Percentiles rank a stretch among this genome's conserved stretches.
Evolutionary conservation across 2,888 invertebrate species (phyloP).

Genomic region (Nomada ferruginata): DNA sequence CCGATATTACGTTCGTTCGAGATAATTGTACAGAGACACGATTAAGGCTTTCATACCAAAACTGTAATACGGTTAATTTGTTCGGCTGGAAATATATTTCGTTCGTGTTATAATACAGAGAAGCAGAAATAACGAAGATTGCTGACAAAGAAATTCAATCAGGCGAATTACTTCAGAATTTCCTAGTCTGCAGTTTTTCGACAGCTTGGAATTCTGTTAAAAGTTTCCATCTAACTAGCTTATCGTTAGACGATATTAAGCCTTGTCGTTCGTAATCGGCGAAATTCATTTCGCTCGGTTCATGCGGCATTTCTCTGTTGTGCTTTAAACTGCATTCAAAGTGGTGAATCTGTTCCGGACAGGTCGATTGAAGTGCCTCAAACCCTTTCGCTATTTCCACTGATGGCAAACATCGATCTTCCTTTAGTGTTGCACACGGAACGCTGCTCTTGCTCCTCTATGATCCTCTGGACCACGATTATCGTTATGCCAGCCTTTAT

Average conservation of each 20-base stretch:
- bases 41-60: neutral
- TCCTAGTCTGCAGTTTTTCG: neutral
- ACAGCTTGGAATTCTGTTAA: slow-evolving; percentile 17
- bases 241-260: slow-evolving; percentile 30
- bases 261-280: slow-evolving; percentile 22
- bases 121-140: neutral
- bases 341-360: slow-evolving; percentile 28
- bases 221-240: slow-evolving; percentile 25
- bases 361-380: slow-evolving; percentile 40
- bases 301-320: slow-evolving; percentile 38
- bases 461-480: slow-evolving; percentile 22
- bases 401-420: slow-evolving; percentile 41
- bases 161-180: neutral
- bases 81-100: neutral
- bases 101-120: neutral
- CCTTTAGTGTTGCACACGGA: slow-evolving; percentile 22
- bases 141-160: neutral
- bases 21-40: neutral
- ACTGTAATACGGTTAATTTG: neutral
- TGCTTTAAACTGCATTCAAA: slow-evolving; percentile 32
- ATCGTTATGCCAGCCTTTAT: slow-evolving; percentile 21
- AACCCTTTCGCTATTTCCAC: slow-evolving; percentile 39
- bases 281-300: slow-evolving; percentile 46
- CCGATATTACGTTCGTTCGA: neutral
- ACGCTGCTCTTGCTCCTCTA: slow-evolving; percentile 14